Conservation (phyloP, 2,797 vertebrate genomes). For the Cottoperca gobio region DNA sequence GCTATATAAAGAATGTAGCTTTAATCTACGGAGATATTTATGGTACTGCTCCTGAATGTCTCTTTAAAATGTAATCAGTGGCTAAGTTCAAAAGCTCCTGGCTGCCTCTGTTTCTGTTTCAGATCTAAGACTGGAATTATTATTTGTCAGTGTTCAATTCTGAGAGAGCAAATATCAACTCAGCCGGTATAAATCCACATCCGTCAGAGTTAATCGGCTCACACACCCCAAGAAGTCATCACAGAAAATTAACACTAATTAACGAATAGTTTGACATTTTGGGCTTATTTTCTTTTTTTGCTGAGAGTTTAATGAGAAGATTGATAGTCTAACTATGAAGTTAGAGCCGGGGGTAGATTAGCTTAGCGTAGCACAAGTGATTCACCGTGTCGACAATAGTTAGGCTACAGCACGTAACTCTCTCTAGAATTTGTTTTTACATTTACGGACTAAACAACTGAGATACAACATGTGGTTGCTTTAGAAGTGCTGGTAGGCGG, state of each 20-base stretch:
- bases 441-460: neutral
- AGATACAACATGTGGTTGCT: neutral
- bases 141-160: constrained; percentile 17
- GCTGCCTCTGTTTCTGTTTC: neutral
- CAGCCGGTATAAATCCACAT: neutral
- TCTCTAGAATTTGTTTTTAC: no score
- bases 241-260: constrained; percentile 13
- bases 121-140: neutral
- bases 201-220: constrained; percentile 1
- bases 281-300: neutral
- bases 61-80: constrained; percentile 28
- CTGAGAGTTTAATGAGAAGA: neutral
- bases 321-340: neutral
- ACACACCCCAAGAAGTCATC: neutral
- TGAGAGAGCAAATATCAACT: neutral
- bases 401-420: neutral
- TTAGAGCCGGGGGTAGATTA: neutral
- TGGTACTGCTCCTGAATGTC: neutral
- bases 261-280: constrained; percentile 2
- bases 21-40: constrained; percentile 36
- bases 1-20: constrained; percentile 34
- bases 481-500: no score
- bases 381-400: neutral
- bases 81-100: neutral
- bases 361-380: neutral